Evolutionary conservation across 1,140 invertebrate species (phyloP).

Genomic region (Brachionus calyciflorus): DNA sequence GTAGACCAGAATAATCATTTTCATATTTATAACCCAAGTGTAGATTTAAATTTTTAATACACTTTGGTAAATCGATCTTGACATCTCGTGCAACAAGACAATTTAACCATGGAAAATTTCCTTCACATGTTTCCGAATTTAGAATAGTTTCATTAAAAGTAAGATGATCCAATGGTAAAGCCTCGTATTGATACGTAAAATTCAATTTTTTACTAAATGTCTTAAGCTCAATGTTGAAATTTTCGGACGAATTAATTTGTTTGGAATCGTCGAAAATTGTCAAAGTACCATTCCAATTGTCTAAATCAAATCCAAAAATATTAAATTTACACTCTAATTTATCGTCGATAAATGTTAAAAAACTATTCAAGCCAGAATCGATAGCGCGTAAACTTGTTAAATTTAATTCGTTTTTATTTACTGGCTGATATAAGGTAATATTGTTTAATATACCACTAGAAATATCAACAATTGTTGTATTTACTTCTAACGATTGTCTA

Average conservation of each 20-base stretch:
- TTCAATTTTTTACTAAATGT: not conserved
- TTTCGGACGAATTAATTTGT: not conserved
- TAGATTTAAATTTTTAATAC: not conserved
- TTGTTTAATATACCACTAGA: not conserved
- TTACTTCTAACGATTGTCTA: not conserved
- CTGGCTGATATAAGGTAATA: not conserved
- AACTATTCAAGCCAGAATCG: conserved; percentile 12
- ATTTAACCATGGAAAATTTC: not conserved
- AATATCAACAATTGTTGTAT: not conserved
- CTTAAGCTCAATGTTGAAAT: not conserved
- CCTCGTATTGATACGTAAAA: not conserved
- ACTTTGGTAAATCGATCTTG: not conserved
- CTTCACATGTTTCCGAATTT: not conserved
- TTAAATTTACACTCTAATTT: not conserved
- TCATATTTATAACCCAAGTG: conserved; percentile 11
- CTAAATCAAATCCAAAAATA: not conserved
- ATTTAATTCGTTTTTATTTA: not conserved
- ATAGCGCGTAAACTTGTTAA: not conserved
- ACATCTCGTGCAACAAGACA: not conserved
- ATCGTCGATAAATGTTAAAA: not conserved
- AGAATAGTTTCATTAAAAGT: not conserved
- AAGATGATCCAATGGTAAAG: conserved; percentile 31
- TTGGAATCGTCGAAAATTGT: not conserved
- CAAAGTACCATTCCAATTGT: not conserved
- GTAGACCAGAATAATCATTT: not conserved